Evolutionary conservation across 2,888 invertebrate species (phyloP).

Genomic region (Rhodophaea formosa): DNA sequence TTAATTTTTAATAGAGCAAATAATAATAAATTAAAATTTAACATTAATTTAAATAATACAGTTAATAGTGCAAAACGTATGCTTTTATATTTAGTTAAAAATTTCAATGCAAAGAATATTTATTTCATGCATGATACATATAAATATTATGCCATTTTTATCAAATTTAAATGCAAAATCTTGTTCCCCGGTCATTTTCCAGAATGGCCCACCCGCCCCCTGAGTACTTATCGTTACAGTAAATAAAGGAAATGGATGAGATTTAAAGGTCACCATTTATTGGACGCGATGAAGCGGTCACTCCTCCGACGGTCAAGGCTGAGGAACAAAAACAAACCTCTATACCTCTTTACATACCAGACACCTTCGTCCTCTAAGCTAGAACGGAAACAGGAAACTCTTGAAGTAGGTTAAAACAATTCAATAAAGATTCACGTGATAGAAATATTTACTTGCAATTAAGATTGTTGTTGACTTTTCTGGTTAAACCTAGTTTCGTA

Average conservation of each 20-base stretch:
- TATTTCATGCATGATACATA: no score
- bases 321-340: conserved; percentile 45
- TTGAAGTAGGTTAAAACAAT: conserved; percentile 18
- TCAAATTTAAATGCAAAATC: no score
- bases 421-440: conserved; percentile 6
- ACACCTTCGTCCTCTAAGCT: conserved; percentile 8
- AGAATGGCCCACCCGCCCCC: conserved; percentile 30
- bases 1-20: no score
- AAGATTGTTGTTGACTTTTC: background rate
- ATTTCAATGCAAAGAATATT: no score
- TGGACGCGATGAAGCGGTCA: conserved; percentile 51
- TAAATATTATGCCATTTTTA: no score
- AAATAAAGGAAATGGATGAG: conserved; percentile 61
- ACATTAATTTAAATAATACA: no score
- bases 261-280: conserved; percentile 52
- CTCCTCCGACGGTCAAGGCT: conserved; percentile 55
- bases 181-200: conserved; percentile 6
- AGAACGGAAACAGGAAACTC: conserved; percentile 15
- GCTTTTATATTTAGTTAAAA: no score
- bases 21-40: no score
- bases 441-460: background rate
- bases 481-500: background rate
- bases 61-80: no score
- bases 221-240: conserved; percentile 37
- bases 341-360: conserved; percentile 23